Evolutionary conservation across 2,888 invertebrate genomes (phyloP).

Genomic region (Eupelmus urozonus): DNA sequence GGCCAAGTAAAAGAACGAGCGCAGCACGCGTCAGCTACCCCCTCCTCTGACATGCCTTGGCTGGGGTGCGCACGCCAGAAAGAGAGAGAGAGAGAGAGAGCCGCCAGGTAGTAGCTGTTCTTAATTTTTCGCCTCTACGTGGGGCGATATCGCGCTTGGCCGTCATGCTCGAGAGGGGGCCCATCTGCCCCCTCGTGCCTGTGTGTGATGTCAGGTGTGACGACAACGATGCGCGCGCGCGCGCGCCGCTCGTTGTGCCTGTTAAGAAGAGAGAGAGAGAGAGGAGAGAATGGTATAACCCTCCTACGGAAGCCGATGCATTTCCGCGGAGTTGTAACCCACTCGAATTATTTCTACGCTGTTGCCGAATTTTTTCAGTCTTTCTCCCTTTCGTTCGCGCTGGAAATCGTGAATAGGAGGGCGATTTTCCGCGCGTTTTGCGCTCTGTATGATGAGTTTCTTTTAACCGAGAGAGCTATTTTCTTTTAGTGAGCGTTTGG

Average conservation of each 20-base stretch:
- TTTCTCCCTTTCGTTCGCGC: not conserved
- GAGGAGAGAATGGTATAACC: no score
- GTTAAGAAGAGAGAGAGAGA: not conserved
- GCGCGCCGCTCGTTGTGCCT: no score
- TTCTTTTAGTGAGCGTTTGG: no score
- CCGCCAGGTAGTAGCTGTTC: conserved; percentile 66
- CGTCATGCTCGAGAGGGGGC: conserved; percentile 76
- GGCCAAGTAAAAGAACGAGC: conserved; percentile 67
- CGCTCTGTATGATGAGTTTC: not conserved
- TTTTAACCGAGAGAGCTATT: not conserved
- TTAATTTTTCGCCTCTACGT: conserved; percentile 44
- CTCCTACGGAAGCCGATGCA: conserved; percentile 3
- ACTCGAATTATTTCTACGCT: conserved; percentile 23
- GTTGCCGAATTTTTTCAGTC: conserved; percentile 20
- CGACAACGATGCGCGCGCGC: conserved; percentile 64
- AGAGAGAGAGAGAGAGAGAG: conserved; percentile 60
- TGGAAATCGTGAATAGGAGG: no score
- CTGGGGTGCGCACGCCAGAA: conserved; percentile 39
- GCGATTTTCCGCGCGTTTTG: not conserved
- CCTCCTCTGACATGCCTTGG: conserved; percentile 66
- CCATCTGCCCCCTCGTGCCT: conserved; percentile 75
- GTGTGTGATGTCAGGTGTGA: conserved; percentile 77
- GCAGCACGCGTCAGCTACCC: conserved; percentile 62
- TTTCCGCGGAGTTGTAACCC: not conserved
- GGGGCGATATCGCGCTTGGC: conserved; percentile 56